Conservation (phyloP, 2,888 invertebrate genomes). For the Masnerella sp. region DNA sequence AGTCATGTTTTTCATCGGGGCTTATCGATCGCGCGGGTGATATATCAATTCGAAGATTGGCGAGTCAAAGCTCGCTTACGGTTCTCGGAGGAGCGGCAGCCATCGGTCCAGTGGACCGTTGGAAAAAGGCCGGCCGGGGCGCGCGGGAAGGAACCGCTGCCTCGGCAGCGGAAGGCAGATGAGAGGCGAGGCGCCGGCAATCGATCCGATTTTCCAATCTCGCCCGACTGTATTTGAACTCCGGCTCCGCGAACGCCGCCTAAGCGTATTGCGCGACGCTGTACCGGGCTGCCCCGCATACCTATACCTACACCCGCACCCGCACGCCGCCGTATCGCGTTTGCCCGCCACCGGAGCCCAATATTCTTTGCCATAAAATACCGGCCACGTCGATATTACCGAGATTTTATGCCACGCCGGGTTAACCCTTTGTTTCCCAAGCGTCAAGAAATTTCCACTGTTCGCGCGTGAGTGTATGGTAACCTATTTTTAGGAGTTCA, state of each 20-base stretch:
- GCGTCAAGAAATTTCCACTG: too few relatives aligned
- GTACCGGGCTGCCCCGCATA: conserved; percentile 17
- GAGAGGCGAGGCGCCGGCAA: conserved; percentile 62
- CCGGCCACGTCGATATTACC: conserved; percentile 29
- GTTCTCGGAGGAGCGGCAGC: conserved; percentile 51
- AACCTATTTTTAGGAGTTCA: too few relatives aligned
- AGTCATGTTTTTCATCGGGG: conserved; percentile 42
- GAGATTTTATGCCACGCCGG: conserved; percentile 14
- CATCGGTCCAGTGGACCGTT: conserved; percentile 49
- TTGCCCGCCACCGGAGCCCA: conserved; percentile 35
- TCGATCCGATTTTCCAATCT: conserved; percentile 76
- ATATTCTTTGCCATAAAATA: conserved; percentile 46
- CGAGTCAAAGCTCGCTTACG: conserved; percentile 53
- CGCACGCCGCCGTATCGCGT: conserved; percentile 20
- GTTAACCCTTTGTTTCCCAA: too few relatives aligned
- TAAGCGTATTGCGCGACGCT: conserved; percentile 56
- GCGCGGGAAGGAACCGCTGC: conserved; percentile 53
- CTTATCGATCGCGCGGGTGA: conserved; percentile 46
- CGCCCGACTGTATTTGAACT: conserved; percentile 73
- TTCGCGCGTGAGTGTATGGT: too few relatives aligned
- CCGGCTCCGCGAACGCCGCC: conserved; percentile 66
- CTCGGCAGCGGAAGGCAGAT: conserved; percentile 47
- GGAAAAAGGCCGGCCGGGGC: conserved; percentile 50
- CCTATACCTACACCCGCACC: conserved; percentile 15
- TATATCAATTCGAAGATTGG: conserved; percentile 59